A percentile compares a stretch with the other conserved stretches of the same genome.
Conservation (phyloP, 2,113 vertebrate species). For the Gymnarchus niloticus region DNA sequence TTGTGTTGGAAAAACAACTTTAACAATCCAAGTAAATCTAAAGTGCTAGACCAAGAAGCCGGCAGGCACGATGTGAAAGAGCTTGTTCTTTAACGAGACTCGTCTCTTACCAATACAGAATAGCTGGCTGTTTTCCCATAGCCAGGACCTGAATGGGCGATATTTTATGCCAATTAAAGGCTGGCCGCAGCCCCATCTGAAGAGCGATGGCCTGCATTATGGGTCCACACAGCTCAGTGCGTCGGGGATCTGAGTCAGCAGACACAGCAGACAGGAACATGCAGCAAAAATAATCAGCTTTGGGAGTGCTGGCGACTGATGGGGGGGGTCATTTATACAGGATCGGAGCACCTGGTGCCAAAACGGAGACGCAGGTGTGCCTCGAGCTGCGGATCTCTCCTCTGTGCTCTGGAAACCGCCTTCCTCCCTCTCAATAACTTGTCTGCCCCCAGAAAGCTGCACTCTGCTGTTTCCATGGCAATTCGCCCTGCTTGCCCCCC, state of each 20-base stretch:
- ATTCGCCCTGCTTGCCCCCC: neutral
- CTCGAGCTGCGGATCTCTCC: neutral
- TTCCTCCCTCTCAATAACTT: neutral
- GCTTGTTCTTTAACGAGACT: conserved; percentile 43
- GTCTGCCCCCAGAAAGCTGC: neutral
- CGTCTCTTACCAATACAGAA: conserved; percentile 43
- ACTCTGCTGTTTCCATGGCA: conserved; percentile 17
- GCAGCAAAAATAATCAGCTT: conserved; percentile 32
- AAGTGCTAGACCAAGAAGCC: neutral
- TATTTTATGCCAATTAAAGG: conserved; percentile 46
- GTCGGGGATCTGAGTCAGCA: conserved; percentile 31
- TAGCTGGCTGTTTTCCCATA: conserved; percentile 40
- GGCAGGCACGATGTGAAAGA: neutral
- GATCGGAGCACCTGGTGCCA: conserved; percentile 31
- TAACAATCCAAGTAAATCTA: neutral
- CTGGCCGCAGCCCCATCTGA: conserved; percentile 35
- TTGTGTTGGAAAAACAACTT: neutral
- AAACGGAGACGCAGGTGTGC: conserved; percentile 34
- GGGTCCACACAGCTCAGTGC: conserved; percentile 27
- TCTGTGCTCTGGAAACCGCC: conserved; percentile 22
- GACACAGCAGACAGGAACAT: conserved; percentile 11
- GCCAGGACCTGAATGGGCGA: conserved; percentile 41
- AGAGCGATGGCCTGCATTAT: conserved; percentile 45
- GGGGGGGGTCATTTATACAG: conserved; percentile 19
- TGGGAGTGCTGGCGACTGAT: conserved; percentile 3